Evolutionary conservation across 2,888 invertebrate genomes (phyloP), one percentile per base, ranked within the genome.

Genomic region (Neuroscelio doddi): DNA sequence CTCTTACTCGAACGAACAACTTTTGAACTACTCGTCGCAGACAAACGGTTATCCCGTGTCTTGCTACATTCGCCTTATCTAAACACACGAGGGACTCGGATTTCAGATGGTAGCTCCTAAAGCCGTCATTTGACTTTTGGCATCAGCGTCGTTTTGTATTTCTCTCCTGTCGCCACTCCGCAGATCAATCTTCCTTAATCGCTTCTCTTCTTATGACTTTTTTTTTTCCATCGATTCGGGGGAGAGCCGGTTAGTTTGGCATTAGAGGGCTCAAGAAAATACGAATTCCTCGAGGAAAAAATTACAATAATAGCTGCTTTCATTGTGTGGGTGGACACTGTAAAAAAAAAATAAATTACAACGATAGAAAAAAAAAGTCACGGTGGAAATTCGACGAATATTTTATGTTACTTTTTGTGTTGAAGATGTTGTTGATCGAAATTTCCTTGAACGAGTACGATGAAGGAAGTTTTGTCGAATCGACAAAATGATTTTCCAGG

Each of bases 111-210:
- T 12, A 44, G 14, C 38, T 15, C 30, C 49, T 17, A 9, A 38
- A 44, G 16, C 36, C 26, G 57, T 50, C 50, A 38, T 57, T 50
- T 57, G 38, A 57, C 50, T 57, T 50, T 57, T 39, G 57, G 10
- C 50, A 57, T 45, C 29, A 14, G n/a, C 17, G 32, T 17, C 32
- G 46, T 46, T 44, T 44, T 17, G 16, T n/a, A 24, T 30, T 57
- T 56, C 46, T 26, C 26, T 17, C n/a, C 49, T 39, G 58, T 50
- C 57, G 50, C 49, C 57, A 57, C 47, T 16, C n/a, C 7, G 10
- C 30, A 15, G 24, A 58, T 51, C 51, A 51, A 51, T 58, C 58
- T 51, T 58, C 45, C 32, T 58, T 51, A 51, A 58, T 58, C 46
- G 46, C 46, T 39, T 29, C 32, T 38, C 5, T 45, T 46, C 39